Evolutionary conservation across 1,140 invertebrate species (phyloP).

Genomic region (Apis cerana): DNA sequence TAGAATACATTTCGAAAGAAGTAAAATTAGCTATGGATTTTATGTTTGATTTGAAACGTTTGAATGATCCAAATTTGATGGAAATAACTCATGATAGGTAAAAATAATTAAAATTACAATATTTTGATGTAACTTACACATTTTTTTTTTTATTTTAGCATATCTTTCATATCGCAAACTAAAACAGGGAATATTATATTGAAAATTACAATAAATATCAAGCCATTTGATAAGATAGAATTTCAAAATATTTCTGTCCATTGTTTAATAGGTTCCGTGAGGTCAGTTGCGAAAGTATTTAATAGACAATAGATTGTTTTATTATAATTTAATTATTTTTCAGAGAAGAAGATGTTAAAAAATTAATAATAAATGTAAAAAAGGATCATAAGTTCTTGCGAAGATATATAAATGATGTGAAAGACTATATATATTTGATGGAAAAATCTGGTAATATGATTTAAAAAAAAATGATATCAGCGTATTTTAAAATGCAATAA

Average conservation of each 20-base stretch:
- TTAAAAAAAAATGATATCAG: neutral
- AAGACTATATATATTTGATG: conserved; percentile 69
- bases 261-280: conserved; percentile 66
- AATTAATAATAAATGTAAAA: conserved; percentile 69
- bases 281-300: conserved; percentile 52
- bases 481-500: neutral
- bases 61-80: conserved; percentile 63
- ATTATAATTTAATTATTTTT: conserved; percentile 37
- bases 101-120: conserved; percentile 4
- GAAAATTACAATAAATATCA: conserved; percentile 62
- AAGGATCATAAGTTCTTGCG: conserved; percentile 67
- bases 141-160: conserved; percentile 58
- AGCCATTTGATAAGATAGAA: conserved; percentile 63
- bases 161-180: conserved; percentile 62
- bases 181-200: conserved; percentile 66
- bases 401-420: conserved; percentile 68
- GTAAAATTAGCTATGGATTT: conserved; percentile 70
- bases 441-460: conserved; percentile 48
- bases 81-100: conserved; percentile 66
- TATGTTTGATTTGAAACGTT: conserved; percentile 66
- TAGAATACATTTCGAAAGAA: conserved; percentile 64
- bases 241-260: conserved; percentile 58
- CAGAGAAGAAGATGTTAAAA: conserved; percentile 65
- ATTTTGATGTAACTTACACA: conserved; percentile 3
- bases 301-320: neutral